Conservation (phyloP, 92 coral and sea anemone genomes). For the Heteractis magnifica region DNA sequence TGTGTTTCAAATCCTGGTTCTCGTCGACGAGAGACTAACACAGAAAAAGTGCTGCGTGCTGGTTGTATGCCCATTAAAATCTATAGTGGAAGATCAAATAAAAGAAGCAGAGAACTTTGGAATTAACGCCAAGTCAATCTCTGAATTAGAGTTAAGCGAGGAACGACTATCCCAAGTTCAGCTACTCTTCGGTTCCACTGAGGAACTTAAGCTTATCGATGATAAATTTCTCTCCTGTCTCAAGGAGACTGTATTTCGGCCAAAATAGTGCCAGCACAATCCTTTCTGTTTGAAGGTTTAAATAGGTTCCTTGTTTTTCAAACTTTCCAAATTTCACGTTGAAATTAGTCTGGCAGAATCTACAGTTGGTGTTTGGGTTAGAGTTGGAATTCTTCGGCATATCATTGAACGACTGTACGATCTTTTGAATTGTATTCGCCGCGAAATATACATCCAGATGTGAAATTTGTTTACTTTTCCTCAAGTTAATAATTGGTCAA, state of each 20-base stretch:
- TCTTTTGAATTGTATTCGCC: background rate
- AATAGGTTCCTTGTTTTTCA: too few relatives aligned
- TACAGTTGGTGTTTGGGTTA: background rate
- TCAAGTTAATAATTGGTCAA: background rate
- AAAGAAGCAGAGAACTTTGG: background rate
- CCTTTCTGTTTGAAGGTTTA: background rate
- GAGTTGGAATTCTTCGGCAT: constrained; percentile 1
- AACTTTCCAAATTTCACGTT: background rate
- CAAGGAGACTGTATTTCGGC: background rate
- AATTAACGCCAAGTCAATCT: too few relatives aligned
- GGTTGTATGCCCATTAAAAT: background rate
- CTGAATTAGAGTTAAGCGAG: background rate
- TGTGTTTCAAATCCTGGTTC: too few relatives aligned
- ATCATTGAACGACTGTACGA: background rate
- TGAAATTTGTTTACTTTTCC: background rate
- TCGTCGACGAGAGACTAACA: too few relatives aligned
- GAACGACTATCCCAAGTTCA: background rate
- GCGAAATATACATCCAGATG: background rate
- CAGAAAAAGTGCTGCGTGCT: too few relatives aligned
- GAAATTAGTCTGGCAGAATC: background rate
- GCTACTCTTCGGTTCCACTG: background rate
- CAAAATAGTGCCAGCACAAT: background rate
- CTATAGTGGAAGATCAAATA: background rate
- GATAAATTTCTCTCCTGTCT: background rate
- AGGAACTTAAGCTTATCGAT: background rate